Evolutionary conservation across 2,888 invertebrate genomes (phyloP).

Genomic region (Harpagoxenus sublaevis): DNA sequence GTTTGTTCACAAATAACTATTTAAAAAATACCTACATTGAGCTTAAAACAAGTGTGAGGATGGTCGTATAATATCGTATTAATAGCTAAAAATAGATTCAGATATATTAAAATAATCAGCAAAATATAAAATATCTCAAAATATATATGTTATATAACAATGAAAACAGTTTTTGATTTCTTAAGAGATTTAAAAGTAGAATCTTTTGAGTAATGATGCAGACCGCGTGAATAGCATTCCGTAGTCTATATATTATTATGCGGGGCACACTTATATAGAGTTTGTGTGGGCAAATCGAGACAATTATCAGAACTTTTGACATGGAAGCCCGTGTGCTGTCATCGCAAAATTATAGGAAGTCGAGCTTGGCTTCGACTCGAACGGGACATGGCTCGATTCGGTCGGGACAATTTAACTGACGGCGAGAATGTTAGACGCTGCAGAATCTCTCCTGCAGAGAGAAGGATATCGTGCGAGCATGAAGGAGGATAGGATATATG

Average conservation of each 20-base stretch:
- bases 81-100: neutral
- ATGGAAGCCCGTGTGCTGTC: neutral
- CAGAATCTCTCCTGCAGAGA: conserved; percentile 18
- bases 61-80: neutral
- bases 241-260: neutral
- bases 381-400: conserved; percentile 39
- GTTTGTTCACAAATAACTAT: neutral
- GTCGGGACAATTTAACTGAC: conserved; percentile 63
- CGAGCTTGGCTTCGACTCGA: neutral
- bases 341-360: conserved; percentile 38
- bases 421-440: conserved; percentile 36
- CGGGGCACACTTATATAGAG: neutral
- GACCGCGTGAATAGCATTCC: conserved; percentile 5
- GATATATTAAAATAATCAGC: neutral
- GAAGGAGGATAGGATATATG: conserved; percentile 6
- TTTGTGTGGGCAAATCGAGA: conserved; percentile 23
- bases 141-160: neutral
- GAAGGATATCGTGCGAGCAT: neutral
- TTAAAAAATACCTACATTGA: neutral
- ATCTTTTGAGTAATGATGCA: neutral
- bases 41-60: neutral
- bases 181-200: neutral
- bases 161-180: neutral
- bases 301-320: conserved; percentile 34
- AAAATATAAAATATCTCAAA: neutral